These are phyloP conservation scores for Dendrolimus kikuchii DNA, from an alignment of 1,140 invertebrate genomes.

Conservation along the genomic window DNA sequence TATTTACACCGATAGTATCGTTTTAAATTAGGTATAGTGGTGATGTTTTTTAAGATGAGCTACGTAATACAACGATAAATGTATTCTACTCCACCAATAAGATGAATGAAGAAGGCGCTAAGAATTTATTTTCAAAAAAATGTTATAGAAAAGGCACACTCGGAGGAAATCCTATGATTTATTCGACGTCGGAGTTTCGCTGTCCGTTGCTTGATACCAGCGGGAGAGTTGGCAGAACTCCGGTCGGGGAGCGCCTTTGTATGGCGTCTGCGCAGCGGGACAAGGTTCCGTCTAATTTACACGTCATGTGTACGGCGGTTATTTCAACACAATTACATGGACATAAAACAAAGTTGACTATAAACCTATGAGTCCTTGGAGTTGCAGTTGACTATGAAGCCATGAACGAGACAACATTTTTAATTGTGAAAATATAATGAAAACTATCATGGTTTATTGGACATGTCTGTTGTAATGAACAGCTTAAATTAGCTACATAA, in stretches of 20 bases:
- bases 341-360: too few species aligned
- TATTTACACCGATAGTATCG: constrained; percentile 32
- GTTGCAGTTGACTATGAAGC: too few species aligned
- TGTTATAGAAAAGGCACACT: constrained; percentile 68
- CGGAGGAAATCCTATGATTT: constrained; percentile 66
- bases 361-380: not conserved
- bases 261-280: too few species aligned
- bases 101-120: constrained; percentile 19
- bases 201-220: constrained; percentile 35
- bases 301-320: too few species aligned
- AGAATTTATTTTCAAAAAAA: constrained; percentile 64
- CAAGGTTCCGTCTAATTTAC: too few species aligned
- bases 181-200: constrained; percentile 55
- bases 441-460: too few species aligned
- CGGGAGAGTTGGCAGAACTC: constrained; percentile 30
- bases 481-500: too few species aligned
- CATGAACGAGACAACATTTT: too few species aligned
- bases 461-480: too few species aligned
- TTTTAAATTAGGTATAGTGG: constrained; percentile 32
- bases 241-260: constrained; percentile 16
- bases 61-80: constrained; percentile 17
- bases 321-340: too few species aligned
- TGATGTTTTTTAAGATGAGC: constrained; percentile 23
- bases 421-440: too few species aligned
- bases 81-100: not conserved